phyloP scores from a whole-genome alignment of 1,140 invertebrate genomes.

The Drosophila pseudoananassae region DNA sequence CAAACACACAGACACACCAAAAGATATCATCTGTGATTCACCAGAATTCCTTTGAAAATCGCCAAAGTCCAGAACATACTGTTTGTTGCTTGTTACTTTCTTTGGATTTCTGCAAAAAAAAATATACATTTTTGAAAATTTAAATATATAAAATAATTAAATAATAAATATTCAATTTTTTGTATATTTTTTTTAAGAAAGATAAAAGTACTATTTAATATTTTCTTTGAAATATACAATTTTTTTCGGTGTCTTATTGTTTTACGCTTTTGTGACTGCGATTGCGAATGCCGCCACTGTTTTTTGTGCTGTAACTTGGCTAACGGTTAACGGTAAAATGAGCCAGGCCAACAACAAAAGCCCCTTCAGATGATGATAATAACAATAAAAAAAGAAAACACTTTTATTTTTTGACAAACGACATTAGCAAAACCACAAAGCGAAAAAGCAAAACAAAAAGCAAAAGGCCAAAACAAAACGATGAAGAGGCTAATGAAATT shows the following conservation, averaged over 20 bases:
- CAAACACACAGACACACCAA: constrained; percentile 4
- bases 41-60: constrained; percentile 28
- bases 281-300: constrained; percentile 17
- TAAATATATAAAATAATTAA: too few relatives aligned
- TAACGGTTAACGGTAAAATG: constrained; percentile 72
- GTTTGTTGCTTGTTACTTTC: not conserved
- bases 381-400: constrained; percentile 38
- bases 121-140: too few relatives aligned
- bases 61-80: constrained; percentile 10
- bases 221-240: not conserved
- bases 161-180: too few relatives aligned
- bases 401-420: constrained; percentile 42
- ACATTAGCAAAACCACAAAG: constrained; percentile 30
- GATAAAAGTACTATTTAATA: too few relatives aligned
- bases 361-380: constrained; percentile 18
- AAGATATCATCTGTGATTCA: constrained; percentile 26
- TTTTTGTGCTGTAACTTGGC: constrained; percentile 58
- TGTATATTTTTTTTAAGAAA: too few relatives aligned
- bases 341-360: constrained; percentile 26
- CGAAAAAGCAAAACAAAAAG: not conserved
- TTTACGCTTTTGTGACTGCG: constrained; percentile 43
- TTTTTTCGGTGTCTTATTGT: constrained; percentile 16
- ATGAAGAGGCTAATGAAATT: constrained; percentile 62
- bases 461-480: constrained; percentile 16
- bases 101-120: too few relatives aligned